Conservation (phyloP, 2,888 invertebrate genomes). For the Tetragonisca angustula region DNA sequence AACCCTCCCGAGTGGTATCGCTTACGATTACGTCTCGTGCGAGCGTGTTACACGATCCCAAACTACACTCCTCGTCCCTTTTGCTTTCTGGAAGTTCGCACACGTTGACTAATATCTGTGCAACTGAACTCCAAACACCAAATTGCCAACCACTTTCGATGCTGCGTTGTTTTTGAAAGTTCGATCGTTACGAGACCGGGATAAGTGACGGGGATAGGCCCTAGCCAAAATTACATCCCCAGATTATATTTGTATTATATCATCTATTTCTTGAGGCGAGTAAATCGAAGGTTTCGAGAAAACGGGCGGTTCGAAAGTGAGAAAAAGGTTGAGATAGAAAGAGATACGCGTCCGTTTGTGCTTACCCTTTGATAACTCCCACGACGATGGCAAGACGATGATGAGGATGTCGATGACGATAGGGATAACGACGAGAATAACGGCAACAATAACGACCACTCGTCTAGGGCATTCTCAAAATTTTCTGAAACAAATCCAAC, state of each 20-base stretch:
- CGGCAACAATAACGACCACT: slow-evolving; percentile 25
- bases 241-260: neutral
- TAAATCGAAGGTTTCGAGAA: neutral
- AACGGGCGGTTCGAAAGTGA: too few relatives aligned
- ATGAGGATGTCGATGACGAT: neutral
- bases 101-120: neutral
- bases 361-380: slow-evolving; percentile 53
- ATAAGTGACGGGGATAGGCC: too few relatives aligned
- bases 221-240: neutral
- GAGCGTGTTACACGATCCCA: slow-evolving; percentile 24
- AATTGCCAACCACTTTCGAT: neutral
- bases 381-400: slow-evolving; percentile 16
- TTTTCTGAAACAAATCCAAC: slow-evolving; percentile 61
- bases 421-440: slow-evolving; percentile 9
- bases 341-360: slow-evolving; percentile 26
- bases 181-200: too few relatives aligned
- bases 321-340: too few relatives aligned
- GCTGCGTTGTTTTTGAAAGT: too few relatives aligned
- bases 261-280: neutral
- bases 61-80: neutral
- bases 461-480: slow-evolving; percentile 40
- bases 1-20: neutral
- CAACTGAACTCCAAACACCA: neutral
- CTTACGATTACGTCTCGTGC: slow-evolving; percentile 54
- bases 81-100: neutral